Base-by-base conservation (phyloP, 2,797 vertebrate species). In the Typhlichthys subterraneus region DNA sequence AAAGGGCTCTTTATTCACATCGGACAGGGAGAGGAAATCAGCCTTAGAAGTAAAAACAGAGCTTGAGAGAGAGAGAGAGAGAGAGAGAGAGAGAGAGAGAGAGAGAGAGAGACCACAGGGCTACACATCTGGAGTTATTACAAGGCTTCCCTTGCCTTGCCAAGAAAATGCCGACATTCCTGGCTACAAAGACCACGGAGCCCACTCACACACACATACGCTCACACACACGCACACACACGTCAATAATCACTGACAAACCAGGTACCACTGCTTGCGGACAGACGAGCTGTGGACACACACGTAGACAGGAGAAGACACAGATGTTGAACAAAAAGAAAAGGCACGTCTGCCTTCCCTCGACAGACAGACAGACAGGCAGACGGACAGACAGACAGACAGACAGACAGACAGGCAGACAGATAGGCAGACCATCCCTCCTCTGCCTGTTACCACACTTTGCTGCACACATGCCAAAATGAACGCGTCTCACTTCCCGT, bases 111-210 rank as follows among this genome's bases (percentile, higher is more conserved):
- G 53, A 58, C 90, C 89, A 91, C 89, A 90, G 93, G 81, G 88
- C 91, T 87, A 89, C 94, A 96, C 96, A 98, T 98, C 96, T 98
- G 96, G 96, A 96, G 95, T 93, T 92, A 57, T 91, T 96, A 93
- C 86, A 93, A 92, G 77, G 88, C 87, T 93, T 91, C 83, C 85
- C 90, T 86, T 84, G 79, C 85, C 90, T 86, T 84, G 79, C 91
- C 90, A 93, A 92, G 89, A 93, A 93, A 93, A 88, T 86, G 77
- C 90, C 89, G 86, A 92, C 94, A 95, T 94, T 95, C 85, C 87
- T 77, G 57, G 82, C 86, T 92, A 87, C 86, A 92, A 89, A 91
- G 89, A 85, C 85, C 82, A 60, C 57, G 82, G 79, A 91, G 83
- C 82, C 85, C 86, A 84, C 69, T 76, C 55, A 73, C 70, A 60